Evolutionary conservation across 1,140 invertebrate species (phyloP), one percentile per base, ranked within the genome.

Genomic region (Cyphomyrmex costatus): DNA sequence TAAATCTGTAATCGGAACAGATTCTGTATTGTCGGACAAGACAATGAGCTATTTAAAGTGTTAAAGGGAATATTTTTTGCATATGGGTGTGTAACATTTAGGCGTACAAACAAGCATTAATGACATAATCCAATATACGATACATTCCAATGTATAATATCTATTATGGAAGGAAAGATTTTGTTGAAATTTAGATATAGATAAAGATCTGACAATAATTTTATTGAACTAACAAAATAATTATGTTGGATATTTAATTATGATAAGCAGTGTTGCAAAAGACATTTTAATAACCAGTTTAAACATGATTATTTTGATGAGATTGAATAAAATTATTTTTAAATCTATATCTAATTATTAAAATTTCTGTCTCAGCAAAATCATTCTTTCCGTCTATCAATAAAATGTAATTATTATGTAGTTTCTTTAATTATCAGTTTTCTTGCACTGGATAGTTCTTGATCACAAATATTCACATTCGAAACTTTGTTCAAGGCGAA

Each of bases 11-110:
- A 21, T 42, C 46, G 49, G 78, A 68, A 79, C 30, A 51, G 46
- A 80, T 80, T 70, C 63, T 53, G 68, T 46, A 70, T 70, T 70
- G 27, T 80, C 27, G 21, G 46, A 19, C 10, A 53, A 80, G 21
- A 80, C 77, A 80, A 80, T 80, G 77, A 70, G 46, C 21, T 53
- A 56, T 42, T 80, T 70, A 51, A 42, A 53, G 16, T 8, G 33
- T 66, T 21, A 79, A 68, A 10, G 27, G 65, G n/a, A 79, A 70
- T 70, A 56, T 53, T 36, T 49, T 36, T 63, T n/a, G n/a, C 46
- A 24, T 19, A 14, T 7, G n/a, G n/a, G n/a, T n/a, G n/a, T n/a
- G n/a, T n/a, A n/a, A 3, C n/a, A 24, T 53, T 21, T 46, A 33
- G n/a, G 33, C 21, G 14, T n/a, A 68, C 42, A 53, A 33, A 2